A percentile compares a stretch with the other conserved stretches of the same genome.
These are phyloP conservation scores for Sceliomorpha sp. DNA, from an alignment of 2,888 invertebrate species.

Conservation along the genomic window DNA sequence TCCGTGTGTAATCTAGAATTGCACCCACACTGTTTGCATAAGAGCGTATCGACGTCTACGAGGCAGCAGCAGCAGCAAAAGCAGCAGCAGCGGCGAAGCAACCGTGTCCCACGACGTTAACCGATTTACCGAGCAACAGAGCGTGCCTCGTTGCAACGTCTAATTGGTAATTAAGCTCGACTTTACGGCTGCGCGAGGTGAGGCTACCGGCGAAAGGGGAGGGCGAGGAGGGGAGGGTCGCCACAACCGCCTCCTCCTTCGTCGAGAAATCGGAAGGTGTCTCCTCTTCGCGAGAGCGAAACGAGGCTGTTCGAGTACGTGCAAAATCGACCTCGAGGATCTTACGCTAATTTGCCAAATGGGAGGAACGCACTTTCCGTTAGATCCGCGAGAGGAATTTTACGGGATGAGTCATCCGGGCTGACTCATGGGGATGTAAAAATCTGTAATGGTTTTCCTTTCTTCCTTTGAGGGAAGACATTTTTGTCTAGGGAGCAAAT, in stretches of 20 bases:
- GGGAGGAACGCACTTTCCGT: not conserved
- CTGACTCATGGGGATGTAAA: too few species aligned
- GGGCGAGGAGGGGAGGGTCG: slow-evolving; percentile 4
- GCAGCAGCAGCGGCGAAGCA: too few species aligned
- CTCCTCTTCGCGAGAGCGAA: slow-evolving; percentile 23
- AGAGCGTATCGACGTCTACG: slow-evolving; percentile 35
- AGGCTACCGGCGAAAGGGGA: slow-evolving; percentile 30
- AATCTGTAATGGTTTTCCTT: too few species aligned
- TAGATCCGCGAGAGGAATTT: too few species aligned
- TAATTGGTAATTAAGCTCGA: slow-evolving; percentile 79
- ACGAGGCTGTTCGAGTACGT: slow-evolving; percentile 18
- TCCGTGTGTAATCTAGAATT: slow-evolving; percentile 32
- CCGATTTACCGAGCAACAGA: slow-evolving; percentile 75
- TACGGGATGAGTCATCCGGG: too few species aligned
- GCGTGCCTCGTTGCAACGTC: slow-evolving; percentile 76
- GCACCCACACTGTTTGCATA: slow-evolving; percentile 57
- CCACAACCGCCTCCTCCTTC: too few species aligned
- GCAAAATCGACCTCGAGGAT: not conserved
- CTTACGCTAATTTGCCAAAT: not conserved
- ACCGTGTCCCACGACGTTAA: slow-evolving; percentile 73
- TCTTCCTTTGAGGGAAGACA: too few species aligned
- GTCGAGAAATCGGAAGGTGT: slow-evolving; percentile 35
- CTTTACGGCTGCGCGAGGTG: slow-evolving; percentile 65
- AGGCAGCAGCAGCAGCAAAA: too few species aligned
- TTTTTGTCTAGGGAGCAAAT: too few species aligned